phyloP scores from a whole-genome alignment of 2,888 invertebrate genomes.

The Alsophila aescularia region DNA sequence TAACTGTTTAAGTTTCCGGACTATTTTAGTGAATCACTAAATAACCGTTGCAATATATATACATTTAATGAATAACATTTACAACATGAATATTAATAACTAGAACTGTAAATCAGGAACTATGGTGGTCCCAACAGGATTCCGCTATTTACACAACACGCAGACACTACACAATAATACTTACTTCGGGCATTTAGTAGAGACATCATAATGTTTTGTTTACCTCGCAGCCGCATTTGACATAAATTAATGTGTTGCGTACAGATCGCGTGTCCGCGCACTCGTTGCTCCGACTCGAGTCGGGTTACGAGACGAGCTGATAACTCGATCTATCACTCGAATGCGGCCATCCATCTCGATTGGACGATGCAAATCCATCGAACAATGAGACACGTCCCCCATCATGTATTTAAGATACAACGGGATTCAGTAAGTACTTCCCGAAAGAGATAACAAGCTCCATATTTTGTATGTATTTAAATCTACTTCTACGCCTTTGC shows the following conservation, averaged over 20 bases:
- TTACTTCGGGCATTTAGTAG: no score
- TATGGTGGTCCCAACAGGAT: no score
- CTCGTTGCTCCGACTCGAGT: slow-evolving; percentile 2
- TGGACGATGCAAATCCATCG: slow-evolving; percentile 33
- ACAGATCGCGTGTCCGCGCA: slow-evolving; percentile 3
- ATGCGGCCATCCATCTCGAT: slow-evolving; percentile 39
- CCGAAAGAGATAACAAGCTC: neutral
- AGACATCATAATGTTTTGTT: neutral
- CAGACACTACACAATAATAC: no score
- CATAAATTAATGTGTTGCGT: neutral
- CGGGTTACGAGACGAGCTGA: slow-evolving; percentile 30
- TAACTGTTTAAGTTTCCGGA: no score
- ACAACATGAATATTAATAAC: no score
- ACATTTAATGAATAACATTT: no score
- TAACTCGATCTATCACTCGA: slow-evolving; percentile 41
- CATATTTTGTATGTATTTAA: neutral
- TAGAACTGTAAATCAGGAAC: no score
- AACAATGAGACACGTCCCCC: slow-evolving; percentile 27
- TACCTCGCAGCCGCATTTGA: neutral
- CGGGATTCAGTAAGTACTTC: slow-evolving; percentile 16
- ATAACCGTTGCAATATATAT: no score
- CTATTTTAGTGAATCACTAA: no score
- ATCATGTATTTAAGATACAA: slow-evolving; percentile 14
- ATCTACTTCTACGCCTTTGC: no score
- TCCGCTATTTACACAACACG: no score